Evolutionary conservation across 2,888 invertebrate species (phyloP).

Genomic region (Lasiommata megera): DNA sequence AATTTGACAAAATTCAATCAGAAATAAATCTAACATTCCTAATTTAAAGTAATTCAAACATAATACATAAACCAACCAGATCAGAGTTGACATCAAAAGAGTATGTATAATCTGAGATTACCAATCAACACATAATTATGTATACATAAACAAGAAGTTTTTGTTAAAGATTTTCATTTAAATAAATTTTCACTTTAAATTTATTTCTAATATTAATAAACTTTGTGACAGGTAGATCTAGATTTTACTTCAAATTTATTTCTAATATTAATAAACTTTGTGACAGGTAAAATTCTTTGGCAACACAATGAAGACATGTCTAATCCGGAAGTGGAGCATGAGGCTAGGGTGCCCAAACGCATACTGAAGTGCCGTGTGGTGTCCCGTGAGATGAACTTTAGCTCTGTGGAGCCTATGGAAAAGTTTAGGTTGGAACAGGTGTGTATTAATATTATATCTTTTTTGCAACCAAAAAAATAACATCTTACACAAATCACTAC

Average conservation of each 20-base stretch:
- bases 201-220: neutral
- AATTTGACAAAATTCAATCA: no score
- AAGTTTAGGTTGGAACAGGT: constrained; percentile 96
- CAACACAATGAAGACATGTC: constrained; percentile 98
- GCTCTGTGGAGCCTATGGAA: constrained; percentile 95
- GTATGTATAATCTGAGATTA: no score
- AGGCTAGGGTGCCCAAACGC: constrained; percentile 97
- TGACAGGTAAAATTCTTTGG: constrained; percentile 94
- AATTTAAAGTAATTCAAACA: no score
- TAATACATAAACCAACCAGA: no score
- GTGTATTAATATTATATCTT: neutral
- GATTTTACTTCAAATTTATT: neutral
- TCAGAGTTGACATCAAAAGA: no score
- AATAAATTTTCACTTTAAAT: neutral
- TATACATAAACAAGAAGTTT: no score
- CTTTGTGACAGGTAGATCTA: constrained; percentile 82
- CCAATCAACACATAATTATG: no score
- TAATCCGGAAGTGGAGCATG: constrained; percentile 92
- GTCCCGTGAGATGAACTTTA: constrained; percentile 94
- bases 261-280: neutral
- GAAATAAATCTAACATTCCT: no score
- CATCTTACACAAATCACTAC: no score
- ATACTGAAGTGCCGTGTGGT: constrained; percentile 96
- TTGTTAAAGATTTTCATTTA: no score
- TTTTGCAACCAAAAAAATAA: no score